A percentile compares a stretch with the other conserved stretches of the same genome.
These are phyloP conservation scores for Papilio machaon DNA, from an alignment of 1,140 invertebrate genomes.

Conservation along the genomic window DNA sequence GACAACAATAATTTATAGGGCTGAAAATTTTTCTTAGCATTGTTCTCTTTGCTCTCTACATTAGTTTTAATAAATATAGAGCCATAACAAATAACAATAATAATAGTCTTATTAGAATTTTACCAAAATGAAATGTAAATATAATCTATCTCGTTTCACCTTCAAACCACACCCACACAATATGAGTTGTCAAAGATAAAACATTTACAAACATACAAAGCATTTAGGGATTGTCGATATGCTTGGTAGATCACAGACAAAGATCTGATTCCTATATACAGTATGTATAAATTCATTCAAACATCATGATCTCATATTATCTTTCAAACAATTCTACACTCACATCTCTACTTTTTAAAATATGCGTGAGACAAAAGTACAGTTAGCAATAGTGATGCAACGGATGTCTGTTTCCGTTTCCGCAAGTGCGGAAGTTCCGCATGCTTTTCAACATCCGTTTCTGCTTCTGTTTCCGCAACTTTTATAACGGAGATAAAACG, in stretches of 20 bases:
- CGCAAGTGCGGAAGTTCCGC: no score
- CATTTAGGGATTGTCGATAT: neutral
- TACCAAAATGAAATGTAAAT: no score
- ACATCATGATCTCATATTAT: neutral
- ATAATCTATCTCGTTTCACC: no score
- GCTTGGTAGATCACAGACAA: slow-evolving; percentile 5
- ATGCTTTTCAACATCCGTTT: no score
- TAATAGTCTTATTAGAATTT: neutral
- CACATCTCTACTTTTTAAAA: no score
- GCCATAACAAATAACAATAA: neutral
- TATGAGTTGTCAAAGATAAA: neutral
- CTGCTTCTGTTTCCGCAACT: no score
- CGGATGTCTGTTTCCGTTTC: no score
- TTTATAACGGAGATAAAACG: no score
- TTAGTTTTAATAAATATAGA: neutral
- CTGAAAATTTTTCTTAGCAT: neutral
- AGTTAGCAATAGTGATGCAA: no score
- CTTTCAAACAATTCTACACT: neutral
- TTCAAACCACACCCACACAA: neutral
- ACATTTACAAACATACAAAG: neutral
- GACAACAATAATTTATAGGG: neutral
- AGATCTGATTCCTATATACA: neutral
- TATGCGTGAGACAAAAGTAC: no score
- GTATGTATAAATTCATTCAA: neutral
- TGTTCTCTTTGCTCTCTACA: neutral